Percentiles rank a stretch among this genome's conserved stretches.
phyloP scores from a whole-genome alignment of 2,797 vertebrate genomes.

The Phalanger gymnotis region DNA sequence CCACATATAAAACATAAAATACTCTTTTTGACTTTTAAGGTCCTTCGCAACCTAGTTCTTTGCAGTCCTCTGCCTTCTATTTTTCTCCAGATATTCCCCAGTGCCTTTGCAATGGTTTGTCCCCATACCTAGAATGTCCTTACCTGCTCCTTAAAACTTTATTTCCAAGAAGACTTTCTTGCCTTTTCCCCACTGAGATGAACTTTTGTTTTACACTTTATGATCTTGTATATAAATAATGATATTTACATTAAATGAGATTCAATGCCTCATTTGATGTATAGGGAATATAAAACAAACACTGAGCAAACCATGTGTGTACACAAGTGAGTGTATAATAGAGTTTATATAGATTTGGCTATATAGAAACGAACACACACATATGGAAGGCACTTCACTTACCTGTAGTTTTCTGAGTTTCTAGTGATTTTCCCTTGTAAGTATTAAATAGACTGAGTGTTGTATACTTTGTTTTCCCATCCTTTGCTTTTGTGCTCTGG shows the following conservation, averaged over 20 bases:
- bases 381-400: slow-evolving; percentile 76
- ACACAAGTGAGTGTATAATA: neutral
- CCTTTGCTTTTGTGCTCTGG: slow-evolving; percentile 99
- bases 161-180: neutral
- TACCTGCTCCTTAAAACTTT: neutral
- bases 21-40: neutral
- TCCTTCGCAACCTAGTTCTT: neutral
- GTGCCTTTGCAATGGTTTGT: neutral
- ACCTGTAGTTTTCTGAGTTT: slow-evolving; percentile 99
- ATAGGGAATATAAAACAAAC: neutral
- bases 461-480: slow-evolving; percentile 99
- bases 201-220: neutral
- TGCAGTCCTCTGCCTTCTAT: neutral
- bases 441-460: slow-evolving; percentile 99
- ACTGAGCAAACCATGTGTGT: neutral
- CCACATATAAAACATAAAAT: neutral
- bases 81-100: neutral
- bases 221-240: neutral
- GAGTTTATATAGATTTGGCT: neutral
- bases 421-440: slow-evolving; percentile 99
- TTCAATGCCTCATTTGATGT: neutral
- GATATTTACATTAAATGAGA: neutral
- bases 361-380: neutral
- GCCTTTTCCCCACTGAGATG: neutral
- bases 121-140: neutral